Evolutionary conservation across 2,888 invertebrate species (phyloP), one percentile per base, ranked within the genome.

Genomic region (Dioctria linearis): DNA sequence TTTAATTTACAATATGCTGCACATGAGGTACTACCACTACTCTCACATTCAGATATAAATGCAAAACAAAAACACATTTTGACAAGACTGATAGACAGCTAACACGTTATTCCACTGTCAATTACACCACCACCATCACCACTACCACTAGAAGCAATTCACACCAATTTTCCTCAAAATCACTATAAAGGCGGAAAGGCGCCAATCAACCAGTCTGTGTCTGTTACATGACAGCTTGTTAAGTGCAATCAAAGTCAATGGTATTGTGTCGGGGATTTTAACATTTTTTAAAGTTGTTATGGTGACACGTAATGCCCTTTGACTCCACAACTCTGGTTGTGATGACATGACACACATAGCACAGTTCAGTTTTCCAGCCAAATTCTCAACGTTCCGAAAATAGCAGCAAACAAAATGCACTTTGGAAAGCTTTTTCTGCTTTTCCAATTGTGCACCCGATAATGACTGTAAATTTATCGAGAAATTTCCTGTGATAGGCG

Each of bases 401-500:
- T 54, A 11, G 8, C 6, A 11, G 11, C 54, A 4, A 54, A 54
- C 54, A 3, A 25, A 54, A 54, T 54, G n/a, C n/a, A 54, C 11
- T 54, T 46, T 46, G 9, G 49, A 25, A 25, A 46, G 2, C 1
- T 54, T 54, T 61, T 61, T 25, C 40, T 39, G 3, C 61, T 39
- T 61, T 61, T 9, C 6, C 66, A 43, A n/a, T 13, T 25, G 25
- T 25, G 25, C 25, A 25, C 1, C 46, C 13, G 46, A 43, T 43
- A 43, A 43, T 43, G 6, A 43, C 8, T 3, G 43, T 43, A 66
- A 66, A 42, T 66, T 66, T 66, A 66, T 66, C 66, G 43, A 43
- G 13, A 66, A 66, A 54, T n/a, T 4, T 54, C 54, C 54, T 54
- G 54, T 54, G 54, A 54, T 54, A 54, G 54, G 54, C 54, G 11